Base-by-base conservation (phyloP, 2,888 invertebrate species). In the Neocrepidodera transversa region DNA sequence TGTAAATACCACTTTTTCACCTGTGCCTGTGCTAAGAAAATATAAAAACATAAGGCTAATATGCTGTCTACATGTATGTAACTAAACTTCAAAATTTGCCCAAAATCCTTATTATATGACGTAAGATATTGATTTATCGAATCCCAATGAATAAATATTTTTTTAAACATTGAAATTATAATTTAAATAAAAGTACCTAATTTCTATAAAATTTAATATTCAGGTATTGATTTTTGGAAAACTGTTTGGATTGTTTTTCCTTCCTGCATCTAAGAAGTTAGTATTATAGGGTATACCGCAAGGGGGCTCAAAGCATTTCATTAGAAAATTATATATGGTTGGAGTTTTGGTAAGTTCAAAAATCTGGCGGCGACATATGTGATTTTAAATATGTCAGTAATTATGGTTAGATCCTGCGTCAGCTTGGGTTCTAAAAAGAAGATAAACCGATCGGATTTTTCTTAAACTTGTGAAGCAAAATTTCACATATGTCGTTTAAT, bases 401-500 rank as follows among this genome's bases (percentile, higher is more conserved):
- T 67, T 63, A 68, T 65, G 53, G 54, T 60, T 60, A 58, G 60
- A 54, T 38, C 61, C 59, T 60, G 62, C 64, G 62, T 62, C 67
- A 68, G 63, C 65, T 64, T 61, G 63, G 45, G 36, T 57, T 60
- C 62, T 43, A 53, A 52, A 49, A 38, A 48, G 36, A 48, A 60
- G 60, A 60, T 61, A 57, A 60, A 63, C 61, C 58, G 61, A 65
- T 65, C 57, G 61, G 61, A 63, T 65, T 66, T 66, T 65, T 71
- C 65, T 65, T 36, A 56, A 45, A 58, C 52, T 58, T 53, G 50
- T 54, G 65, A 73, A 68, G 66, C 71, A 70, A 74, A 76, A 73
- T 72, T 71, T 73, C 75, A 74, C 76, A 77, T 76, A 76, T 77
- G 76, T 74, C 70, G 74, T 72, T 71, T 71, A 75, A 75, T 73